Evolutionary conservation across 2,797 vertebrate genomes (phyloP).

Genomic region (Columba guinea): DNA sequence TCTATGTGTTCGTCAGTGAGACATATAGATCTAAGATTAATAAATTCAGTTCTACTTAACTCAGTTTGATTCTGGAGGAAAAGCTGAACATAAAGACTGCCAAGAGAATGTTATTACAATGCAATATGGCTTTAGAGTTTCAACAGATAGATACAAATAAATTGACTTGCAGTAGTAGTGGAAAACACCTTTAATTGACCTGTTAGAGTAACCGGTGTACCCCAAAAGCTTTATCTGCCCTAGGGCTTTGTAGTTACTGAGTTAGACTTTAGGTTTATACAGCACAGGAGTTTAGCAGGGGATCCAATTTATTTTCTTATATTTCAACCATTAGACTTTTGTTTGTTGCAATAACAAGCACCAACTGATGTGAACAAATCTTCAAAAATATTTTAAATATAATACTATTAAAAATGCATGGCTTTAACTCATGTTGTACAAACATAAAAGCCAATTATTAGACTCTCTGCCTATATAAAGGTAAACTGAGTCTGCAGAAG

Average conservation of each 20-base stretch:
- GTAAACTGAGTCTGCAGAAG: neutral
- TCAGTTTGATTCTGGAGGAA: neutral
- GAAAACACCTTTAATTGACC: constrained; percentile 14
- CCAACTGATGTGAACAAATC: neutral
- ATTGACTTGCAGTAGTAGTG: neutral
- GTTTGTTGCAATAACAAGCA: neutral
- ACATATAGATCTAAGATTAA: neutral
- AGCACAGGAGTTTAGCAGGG: neutral
- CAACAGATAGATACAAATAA: neutral
- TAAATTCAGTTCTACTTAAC: neutral
- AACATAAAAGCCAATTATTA: neutral
- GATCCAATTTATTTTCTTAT: neutral
- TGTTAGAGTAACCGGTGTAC: neutral
- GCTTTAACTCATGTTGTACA: neutral
- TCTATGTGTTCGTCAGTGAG: neutral
- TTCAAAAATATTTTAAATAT: neutral
- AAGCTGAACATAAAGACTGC: neutral
- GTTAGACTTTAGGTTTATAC: neutral
- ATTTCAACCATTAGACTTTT: neutral
- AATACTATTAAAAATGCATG: neutral
- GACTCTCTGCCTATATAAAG: neutral
- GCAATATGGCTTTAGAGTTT: neutral
- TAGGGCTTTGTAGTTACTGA: neutral
- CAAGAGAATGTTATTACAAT: neutral
- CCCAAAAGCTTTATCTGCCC: neutral